Conservation (phyloP, 2,797 vertebrate species). For the Melanotaenia maccullochi region DNA sequence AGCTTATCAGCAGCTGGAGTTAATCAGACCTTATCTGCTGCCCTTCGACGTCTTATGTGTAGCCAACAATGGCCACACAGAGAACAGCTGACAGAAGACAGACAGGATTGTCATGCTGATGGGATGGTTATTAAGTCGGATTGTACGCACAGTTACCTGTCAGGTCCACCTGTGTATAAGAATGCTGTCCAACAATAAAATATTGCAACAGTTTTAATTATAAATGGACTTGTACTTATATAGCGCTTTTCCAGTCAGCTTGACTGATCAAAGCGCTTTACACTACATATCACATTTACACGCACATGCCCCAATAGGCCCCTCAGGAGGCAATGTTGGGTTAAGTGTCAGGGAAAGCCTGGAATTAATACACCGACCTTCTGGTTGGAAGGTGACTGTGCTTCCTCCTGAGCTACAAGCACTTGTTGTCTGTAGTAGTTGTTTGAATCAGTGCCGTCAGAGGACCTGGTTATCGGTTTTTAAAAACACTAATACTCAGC, state of each 20-base stretch:
- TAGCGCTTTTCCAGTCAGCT: neutral
- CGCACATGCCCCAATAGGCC: too few species aligned
- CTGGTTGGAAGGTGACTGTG: too few species aligned
- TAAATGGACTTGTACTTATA: too few species aligned
- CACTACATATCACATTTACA: too few species aligned
- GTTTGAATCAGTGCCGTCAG: neutral
- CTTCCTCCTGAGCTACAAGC: too few species aligned
- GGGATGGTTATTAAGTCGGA: neutral
- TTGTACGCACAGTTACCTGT: neutral
- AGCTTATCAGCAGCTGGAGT: slow-evolving; percentile 51
- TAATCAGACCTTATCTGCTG: slow-evolving; percentile 59
- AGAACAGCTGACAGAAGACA: slow-evolving; percentile 9
- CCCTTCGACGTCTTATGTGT: slow-evolving; percentile 20
- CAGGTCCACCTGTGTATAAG: neutral
- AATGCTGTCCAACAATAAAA: neutral
- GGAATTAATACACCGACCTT: too few species aligned
- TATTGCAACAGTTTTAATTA: neutral
- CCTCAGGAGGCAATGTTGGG: too few species aligned
- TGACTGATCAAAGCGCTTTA: too few species aligned
- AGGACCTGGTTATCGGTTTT: too few species aligned
- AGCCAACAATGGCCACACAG: slow-evolving; percentile 15
- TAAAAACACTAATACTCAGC: neutral
- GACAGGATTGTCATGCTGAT: neutral
- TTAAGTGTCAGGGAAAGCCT: too few species aligned
- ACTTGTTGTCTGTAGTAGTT: too few species aligned